A percentile compares a stretch with the other conserved stretches of the same genome.
Evolutionary conservation across 2,113 vertebrate genomes (phyloP).

Genomic region (Albula glossodonta): DNA sequence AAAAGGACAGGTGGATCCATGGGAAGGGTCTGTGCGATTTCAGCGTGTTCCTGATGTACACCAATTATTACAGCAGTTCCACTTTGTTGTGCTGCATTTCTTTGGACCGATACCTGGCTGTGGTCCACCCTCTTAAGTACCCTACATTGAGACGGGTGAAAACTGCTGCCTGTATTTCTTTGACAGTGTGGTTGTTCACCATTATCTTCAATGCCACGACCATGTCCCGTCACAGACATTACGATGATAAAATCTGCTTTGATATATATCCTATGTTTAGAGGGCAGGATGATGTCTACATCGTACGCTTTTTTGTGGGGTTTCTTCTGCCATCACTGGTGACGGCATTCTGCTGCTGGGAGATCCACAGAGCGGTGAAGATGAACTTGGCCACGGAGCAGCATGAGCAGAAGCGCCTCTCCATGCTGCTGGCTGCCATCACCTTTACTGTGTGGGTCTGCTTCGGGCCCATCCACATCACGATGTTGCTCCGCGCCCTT

Average conservation of each 20-base stretch:
- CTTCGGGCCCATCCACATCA: slow-evolving; percentile 80
- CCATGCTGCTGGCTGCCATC: slow-evolving; percentile 70
- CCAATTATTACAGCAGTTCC: slow-evolving; percentile 77
- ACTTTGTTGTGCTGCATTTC: slow-evolving; percentile 87
- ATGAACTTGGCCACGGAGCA: slow-evolving; percentile 76
- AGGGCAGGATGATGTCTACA: slow-evolving; percentile 58
- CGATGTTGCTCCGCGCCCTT: slow-evolving; percentile 72
- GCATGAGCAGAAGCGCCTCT: slow-evolving; percentile 73
- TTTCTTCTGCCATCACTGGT: slow-evolving; percentile 72
- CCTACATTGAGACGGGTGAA: slow-evolving; percentile 68
- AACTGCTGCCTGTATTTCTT: slow-evolving; percentile 62
- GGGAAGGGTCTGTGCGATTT: slow-evolving; percentile 69
- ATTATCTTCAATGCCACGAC: slow-evolving; percentile 67
- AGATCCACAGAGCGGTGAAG: slow-evolving; percentile 71
- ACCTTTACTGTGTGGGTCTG: slow-evolving; percentile 75
- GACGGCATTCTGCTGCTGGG: slow-evolving; percentile 73
- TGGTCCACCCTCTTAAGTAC: slow-evolving; percentile 79
- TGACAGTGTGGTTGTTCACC: slow-evolving; percentile 74
- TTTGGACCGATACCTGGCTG: slow-evolving; percentile 77
- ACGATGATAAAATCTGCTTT: slow-evolving; percentile 69
- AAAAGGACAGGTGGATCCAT: slow-evolving; percentile 69
- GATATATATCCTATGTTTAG: slow-evolving; percentile 70
- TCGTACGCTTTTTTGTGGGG: slow-evolving; percentile 69
- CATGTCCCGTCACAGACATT: slow-evolving; percentile 60
- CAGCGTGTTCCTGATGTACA: slow-evolving; percentile 78